Evolutionary conservation across 1,140 invertebrate genomes (phyloP), one percentile per base, ranked within the genome.

Genomic region (Maniola jurtina): DNA sequence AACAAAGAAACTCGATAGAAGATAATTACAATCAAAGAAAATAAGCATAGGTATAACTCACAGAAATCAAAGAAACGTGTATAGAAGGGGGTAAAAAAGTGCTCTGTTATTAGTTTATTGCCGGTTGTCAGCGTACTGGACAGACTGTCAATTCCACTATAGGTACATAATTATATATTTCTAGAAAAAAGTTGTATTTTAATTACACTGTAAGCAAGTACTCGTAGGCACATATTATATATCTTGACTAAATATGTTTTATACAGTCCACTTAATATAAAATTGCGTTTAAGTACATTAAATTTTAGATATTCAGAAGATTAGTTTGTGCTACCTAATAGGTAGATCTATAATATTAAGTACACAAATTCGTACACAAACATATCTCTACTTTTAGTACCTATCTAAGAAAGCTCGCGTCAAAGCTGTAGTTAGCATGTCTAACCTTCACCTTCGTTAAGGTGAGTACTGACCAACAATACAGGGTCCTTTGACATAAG

Each of bases 61-160:
- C 76, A 81, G 74, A 71, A 88, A 88, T 89, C 87, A 88, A 89
- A 88, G 83, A 86, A 86, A 79, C 60, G 66, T 77, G 72, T 79
- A 79, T 78, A 86, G 83, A 82, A 75, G 79, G 77, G 77, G 71
- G 79, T 69, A 64, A 66, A 69, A 60, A 64, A 60, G 42, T 65
- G 68, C 72, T 75, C 84, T 89, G 72, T 88, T 80, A 89, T 89
- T 89, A 89, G 66, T 77, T 75, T 80, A 81, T 82, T 82, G 77
- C 73, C 68, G 63, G 76, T 73, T 84, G 76, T 76, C 77, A 69
- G 62, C 55, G 64, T 70, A 72, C 71, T 66, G 75, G 83, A 88
- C 75, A 63, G 79, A 77, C 64, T 76, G 78, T 75, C 76, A 45
- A 45, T 45, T 45, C 42, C 42, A 45, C 13, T 45, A n/a, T n/a